These are phyloP conservation scores for Doryteuthis pealeii DNA, from an alignment of 1,140 invertebrate species.

Conservation along the genomic window DNA sequence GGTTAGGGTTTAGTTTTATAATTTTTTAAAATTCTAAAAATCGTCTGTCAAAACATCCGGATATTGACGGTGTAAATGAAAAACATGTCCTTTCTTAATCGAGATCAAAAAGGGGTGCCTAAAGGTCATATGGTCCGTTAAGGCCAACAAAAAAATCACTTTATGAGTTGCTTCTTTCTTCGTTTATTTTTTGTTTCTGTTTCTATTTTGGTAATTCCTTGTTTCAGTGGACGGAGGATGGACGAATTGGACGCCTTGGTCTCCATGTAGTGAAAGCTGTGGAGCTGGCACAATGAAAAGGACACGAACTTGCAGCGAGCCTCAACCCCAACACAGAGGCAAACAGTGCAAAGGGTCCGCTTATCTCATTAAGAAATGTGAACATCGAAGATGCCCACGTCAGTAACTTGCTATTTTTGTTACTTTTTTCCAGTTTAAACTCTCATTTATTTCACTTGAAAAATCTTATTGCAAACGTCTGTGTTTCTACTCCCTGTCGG, in stretches of 20 bases:
- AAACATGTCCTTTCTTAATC: too few species aligned
- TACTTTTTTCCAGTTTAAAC: too few species aligned
- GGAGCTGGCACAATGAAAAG: conserved; percentile 49
- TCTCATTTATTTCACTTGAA: too few species aligned
- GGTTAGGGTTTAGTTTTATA: too few species aligned
- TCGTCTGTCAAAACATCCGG: too few species aligned
- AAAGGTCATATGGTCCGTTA: too few species aligned
- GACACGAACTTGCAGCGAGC: conserved; percentile 69
- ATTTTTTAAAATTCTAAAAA: too few species aligned
- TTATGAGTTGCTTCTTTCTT: background rate
- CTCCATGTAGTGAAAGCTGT: conserved; percentile 42
- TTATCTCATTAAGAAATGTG: conserved; percentile 32
- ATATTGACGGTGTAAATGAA: too few species aligned
- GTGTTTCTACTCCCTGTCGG: too few species aligned
- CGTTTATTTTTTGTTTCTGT: background rate
- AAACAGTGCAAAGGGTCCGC: conserved; percentile 68
- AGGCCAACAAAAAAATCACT: background rate
- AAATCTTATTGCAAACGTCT: too few species aligned
- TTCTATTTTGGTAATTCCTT: conserved; percentile 1
- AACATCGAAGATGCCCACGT: conserved; percentile 39
- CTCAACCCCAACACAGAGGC: conserved; percentile 66
- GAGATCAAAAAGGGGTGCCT: too few species aligned
- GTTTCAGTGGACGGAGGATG: conserved; percentile 44
- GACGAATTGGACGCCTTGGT: conserved; percentile 44
- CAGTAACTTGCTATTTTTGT: conserved; percentile 12